Evolutionary conservation across 2,113 vertebrate genomes (phyloP), one percentile per base, ranked within the genome.

Genomic region (Malurus elegans): DNA sequence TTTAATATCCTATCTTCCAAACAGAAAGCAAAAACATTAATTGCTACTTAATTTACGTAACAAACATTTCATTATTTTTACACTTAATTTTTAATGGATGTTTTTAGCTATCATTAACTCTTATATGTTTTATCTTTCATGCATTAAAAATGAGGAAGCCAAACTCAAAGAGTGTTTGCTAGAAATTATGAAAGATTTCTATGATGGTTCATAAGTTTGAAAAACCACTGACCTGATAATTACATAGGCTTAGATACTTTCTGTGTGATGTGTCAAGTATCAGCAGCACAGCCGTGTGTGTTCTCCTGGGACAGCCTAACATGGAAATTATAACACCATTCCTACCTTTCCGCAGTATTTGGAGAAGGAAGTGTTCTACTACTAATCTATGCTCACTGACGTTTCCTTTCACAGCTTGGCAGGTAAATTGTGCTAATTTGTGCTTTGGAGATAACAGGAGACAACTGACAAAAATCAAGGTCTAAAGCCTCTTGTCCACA

Each of bases 11-110:
- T 93, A 92, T 92, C 92, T 86, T 98, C 97, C 86, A 98, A 98
- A 92, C 38, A 72, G 88, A 93, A 71, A 70, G 88, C 93, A 83
- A 98, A 97, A 97, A 97, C 83, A 96, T 97, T 98, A 98, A 98
- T 98, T 98, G 97, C 96, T 96, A 75, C 95, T 97, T 98, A 97
- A 97, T 98, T 98, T 97, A 97, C 97, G 96, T 94, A 98, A 97
- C 87, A 97, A 96, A 97, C 96, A 97, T 97, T 97, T 97, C 87
- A 96, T 97, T 97, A 96, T 97, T 97, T 97, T 96, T 94, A 92
- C 73, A 92, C 69, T 95, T 97, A 93, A 94, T 96, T 97, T 89
- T 98, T 97, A 90, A 89, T 94, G 84, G 96, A 96, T 89, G 91
- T 96, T 94, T 96, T 92, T 94, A 96, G 95, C 79, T 86, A 85